A percentile compares a stretch with the other conserved stretches of the same genome.
Conservation (phyloP, 1,140 invertebrate species). For the Metaphire vulgaris region DNA sequence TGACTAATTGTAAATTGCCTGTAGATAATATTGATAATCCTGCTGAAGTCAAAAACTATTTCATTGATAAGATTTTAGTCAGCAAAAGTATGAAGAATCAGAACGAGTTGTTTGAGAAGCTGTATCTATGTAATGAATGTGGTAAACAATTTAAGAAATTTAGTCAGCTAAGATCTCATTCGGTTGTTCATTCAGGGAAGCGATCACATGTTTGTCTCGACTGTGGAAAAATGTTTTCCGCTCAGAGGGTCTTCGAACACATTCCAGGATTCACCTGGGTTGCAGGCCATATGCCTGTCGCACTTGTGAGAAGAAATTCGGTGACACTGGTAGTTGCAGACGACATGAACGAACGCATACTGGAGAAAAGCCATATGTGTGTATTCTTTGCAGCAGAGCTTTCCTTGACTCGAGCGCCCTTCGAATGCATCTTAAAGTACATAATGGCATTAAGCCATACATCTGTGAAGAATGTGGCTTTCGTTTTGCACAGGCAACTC, state of each 20-base stretch:
- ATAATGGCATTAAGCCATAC: constrained; percentile 10
- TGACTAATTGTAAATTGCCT: too few relatives aligned
- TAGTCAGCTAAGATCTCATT: constrained; percentile 87
- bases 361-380: constrained; percentile 40
- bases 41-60: too few relatives aligned
- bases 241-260: constrained; percentile 22
- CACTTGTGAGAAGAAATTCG: constrained; percentile 70
- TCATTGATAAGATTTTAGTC: not conserved
- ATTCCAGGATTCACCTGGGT: constrained; percentile 34
- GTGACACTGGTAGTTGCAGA: not conserved
- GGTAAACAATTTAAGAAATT: constrained; percentile 87
- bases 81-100: constrained; percentile 44
- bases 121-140: constrained; percentile 73
- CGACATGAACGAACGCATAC: constrained; percentile 29
- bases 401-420: constrained; percentile 91
- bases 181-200: constrained; percentile 85
- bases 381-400: constrained; percentile 67
- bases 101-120: constrained; percentile 88
- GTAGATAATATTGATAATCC: too few relatives aligned
- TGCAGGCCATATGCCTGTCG: constrained; percentile 50
- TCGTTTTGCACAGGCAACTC: constrained; percentile 97
- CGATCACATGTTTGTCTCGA: constrained; percentile 77
- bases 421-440: constrained; percentile 62
- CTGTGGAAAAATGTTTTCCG: constrained; percentile 82
- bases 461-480: constrained; percentile 49